These are phyloP conservation scores for Aporrectodea caliginosa DNA, from an alignment of 1,140 invertebrate species.

Conservation along the genomic window DNA sequence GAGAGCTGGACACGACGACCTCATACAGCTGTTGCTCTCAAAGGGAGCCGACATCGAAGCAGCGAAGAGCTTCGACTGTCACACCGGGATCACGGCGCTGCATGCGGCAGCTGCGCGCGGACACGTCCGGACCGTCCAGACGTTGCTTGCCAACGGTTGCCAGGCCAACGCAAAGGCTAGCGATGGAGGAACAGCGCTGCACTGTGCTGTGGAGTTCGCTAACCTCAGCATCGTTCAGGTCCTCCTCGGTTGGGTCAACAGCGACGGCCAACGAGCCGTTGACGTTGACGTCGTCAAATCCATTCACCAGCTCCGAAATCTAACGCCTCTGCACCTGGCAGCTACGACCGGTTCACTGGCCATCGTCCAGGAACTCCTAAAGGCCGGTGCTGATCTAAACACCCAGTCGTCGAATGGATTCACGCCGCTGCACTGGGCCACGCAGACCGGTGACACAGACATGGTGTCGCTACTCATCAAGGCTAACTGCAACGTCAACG, in stretches of 20 bases:
- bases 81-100: slow-evolving; percentile 25
- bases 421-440: slow-evolving; percentile 85
- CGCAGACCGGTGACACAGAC: slow-evolving; percentile 92
- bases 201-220: slow-evolving; percentile 23
- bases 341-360: slow-evolving; percentile 11
- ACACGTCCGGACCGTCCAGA: slow-evolving; percentile 14
- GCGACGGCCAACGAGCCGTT: neutral
- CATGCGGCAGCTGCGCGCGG: slow-evolving; percentile 28
- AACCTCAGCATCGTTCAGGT: slow-evolving; percentile 7
- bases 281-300: slow-evolving; percentile 19
- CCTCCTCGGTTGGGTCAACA: neutral
- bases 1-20: slow-evolving; percentile 53
- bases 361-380: slow-evolving; percentile 20
- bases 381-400: slow-evolving; percentile 83
- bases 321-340: slow-evolving; percentile 27
- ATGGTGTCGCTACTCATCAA: slow-evolving; percentile 91
- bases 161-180: slow-evolving; percentile 20
- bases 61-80: slow-evolving; percentile 19
- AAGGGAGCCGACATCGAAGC: slow-evolving; percentile 20
- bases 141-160: slow-evolving; percentile 11
- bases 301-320: slow-evolving; percentile 1
- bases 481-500: slow-evolving; percentile 45
- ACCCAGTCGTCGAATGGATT: slow-evolving; percentile 75
- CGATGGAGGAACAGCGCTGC: slow-evolving; percentile 30
- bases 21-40: slow-evolving; percentile 1